Evolutionary conservation across 2,888 invertebrate genomes (phyloP), one percentile per base, ranked within the genome.

Genomic region (Lathronympha strigana): DNA sequence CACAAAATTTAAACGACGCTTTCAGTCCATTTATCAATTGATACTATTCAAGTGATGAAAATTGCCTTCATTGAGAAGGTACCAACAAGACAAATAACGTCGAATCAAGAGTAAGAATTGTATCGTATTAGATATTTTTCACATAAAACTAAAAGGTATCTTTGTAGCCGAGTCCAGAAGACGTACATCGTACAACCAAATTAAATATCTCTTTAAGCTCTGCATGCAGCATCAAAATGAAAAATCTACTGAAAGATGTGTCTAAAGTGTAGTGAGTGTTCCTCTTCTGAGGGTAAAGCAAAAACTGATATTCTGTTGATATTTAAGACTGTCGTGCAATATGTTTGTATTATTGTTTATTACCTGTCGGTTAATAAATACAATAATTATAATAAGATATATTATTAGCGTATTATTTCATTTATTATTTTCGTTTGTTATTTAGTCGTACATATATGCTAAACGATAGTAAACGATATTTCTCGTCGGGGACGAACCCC

Each of bases 1-100:
- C 91, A 11, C 92, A 92, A 73, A 92, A 92, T 66, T 71, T 90
- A n/a, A 91, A 92, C 61, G 90, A 91, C 70, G 90, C 84, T 55
- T 92, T 92, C 78, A 88, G 90, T 79, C 85, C 88, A 84, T 76
- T 86, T 13, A 81, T 86, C 68, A 81, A 83, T 69, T 80, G 77
- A 61, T 40, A 53, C 17, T 9, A 25, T 8, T 4, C 19, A 45
- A 17, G 57, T 28, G 31, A 21, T n/a, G 13, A 28, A 55, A 13
- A 13, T 40, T 40, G 17, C 17, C 17, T 17, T 17, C 40, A 17
- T n/a, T n/a, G n/a, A n/a, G n/a, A n/a, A n/a, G n/a, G n/a, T n/a
- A n/a, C 9, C 9, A 1, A 19, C 19, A 19, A 2, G 19, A 15
- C 19, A 40, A 40, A 40, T 40, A 8, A 1, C 11, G 33, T 33